A percentile compares a stretch with the other conserved stretches of the same genome.
Conservation (phyloP, 2,888 invertebrate species). For the Scaptomyza cyrtandrae region DNA sequence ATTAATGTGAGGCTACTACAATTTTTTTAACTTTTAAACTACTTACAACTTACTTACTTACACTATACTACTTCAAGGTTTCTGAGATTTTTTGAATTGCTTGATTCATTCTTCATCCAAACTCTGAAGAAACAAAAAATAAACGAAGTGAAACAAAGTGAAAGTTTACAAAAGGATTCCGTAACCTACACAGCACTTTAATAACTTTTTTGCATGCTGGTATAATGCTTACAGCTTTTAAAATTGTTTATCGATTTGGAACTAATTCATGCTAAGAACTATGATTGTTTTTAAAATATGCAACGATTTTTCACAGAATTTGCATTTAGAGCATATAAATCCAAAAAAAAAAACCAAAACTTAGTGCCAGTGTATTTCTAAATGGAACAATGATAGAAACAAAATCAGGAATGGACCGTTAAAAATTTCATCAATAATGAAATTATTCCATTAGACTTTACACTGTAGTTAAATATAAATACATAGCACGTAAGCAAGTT, state of each 20-base stretch:
- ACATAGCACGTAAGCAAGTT: too few species aligned
- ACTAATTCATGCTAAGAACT: background rate
- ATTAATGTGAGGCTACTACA: too few species aligned
- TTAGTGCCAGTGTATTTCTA: too few species aligned
- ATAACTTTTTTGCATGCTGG: background rate
- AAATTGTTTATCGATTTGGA: constrained; percentile 4
- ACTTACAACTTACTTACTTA: background rate
- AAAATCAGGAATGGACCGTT: too few species aligned
- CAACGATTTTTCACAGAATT: background rate
- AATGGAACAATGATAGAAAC: too few species aligned
- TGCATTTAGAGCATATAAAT: too few species aligned
- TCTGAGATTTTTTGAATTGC: background rate
- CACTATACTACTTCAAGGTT: background rate
- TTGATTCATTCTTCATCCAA: background rate
- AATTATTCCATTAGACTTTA: too few species aligned
- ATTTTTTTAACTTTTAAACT: background rate
- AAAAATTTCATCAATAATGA: too few species aligned
- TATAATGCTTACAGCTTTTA: background rate
- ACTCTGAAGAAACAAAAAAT: background rate
- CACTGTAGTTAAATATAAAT: too few species aligned
- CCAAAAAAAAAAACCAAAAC: too few species aligned
- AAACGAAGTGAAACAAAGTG: background rate
- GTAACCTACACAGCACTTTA: background rate
- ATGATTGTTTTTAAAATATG: background rate
- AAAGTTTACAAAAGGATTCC: background rate